Conservation (phyloP, 2,113 vertebrate species). For the Lophura nycthemera region DNA sequence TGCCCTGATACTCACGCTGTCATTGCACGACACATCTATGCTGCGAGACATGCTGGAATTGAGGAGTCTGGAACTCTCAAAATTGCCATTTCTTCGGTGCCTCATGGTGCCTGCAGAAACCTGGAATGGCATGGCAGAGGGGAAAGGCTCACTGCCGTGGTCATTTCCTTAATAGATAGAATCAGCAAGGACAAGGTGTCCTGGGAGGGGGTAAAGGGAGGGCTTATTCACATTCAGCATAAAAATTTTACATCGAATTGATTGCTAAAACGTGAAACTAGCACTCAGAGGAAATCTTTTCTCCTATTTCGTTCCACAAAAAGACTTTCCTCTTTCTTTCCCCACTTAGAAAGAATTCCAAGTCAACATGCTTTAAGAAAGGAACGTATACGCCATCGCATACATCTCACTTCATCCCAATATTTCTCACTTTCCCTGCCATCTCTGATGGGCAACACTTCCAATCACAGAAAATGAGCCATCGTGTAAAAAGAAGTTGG, state of each 20-base stretch:
- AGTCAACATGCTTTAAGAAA: background rate
- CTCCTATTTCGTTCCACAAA: background rate
- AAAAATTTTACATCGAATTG: background rate
- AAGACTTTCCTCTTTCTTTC: background rate
- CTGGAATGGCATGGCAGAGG: background rate
- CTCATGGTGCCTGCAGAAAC: slow-evolving; percentile 61
- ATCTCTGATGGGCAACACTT: background rate
- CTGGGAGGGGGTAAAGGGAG: background rate
- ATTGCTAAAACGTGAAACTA: background rate
- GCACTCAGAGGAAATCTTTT: background rate
- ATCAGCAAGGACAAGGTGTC: accelerated
- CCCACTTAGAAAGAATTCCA: background rate
- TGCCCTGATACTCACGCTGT: slow-evolving; percentile 39
- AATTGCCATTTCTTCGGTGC: slow-evolving; percentile 59
- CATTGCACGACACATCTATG: slow-evolving; percentile 64
- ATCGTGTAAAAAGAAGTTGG: background rate
- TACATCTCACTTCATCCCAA: background rate
- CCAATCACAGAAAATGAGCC: background rate
- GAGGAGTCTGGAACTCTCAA: slow-evolving; percentile 66
- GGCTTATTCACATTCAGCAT: background rate
- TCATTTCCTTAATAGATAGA: background rate
- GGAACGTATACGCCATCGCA: background rate
- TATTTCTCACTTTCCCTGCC: background rate
- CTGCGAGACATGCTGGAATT: slow-evolving; percentile 75
- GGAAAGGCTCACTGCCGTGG: background rate